Conservation (phyloP, 2,797 vertebrate genomes). For the Crotalus adamanteus region DNA sequence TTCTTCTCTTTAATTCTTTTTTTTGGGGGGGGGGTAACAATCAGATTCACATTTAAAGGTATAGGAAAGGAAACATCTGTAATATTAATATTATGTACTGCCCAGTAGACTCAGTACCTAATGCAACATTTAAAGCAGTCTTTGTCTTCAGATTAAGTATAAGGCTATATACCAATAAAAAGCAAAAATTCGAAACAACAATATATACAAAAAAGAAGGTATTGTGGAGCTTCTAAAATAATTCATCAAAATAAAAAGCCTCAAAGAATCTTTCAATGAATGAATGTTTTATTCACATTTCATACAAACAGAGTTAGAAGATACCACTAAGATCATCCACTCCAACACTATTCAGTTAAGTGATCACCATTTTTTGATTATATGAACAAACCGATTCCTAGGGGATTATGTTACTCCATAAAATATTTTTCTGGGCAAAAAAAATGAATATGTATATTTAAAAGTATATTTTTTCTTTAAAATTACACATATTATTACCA, state of each 20-base stretch:
- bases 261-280: neutral
- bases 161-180: neutral
- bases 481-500: neutral
- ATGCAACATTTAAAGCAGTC: neutral
- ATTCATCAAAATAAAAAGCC: neutral
- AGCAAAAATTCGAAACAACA: neutral
- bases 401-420: neutral
- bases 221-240: neutral
- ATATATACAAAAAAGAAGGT: neutral
- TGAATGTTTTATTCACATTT: neutral
- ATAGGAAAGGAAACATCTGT: neutral
- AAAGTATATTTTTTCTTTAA: neutral
- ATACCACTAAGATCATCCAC: neutral
- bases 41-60: neutral
- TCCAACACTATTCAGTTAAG: neutral
- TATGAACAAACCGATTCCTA: neutral
- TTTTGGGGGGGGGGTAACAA: neutral
- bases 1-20: neutral
- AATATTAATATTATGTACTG: neutral
- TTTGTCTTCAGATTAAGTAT: neutral
- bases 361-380: neutral
- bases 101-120: neutral
- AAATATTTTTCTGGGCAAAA: neutral
- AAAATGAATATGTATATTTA: neutral
- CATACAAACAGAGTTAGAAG: neutral